These are phyloP conservation scores for Rhabdophis nuchalis DNA, from an alignment of 2,797 vertebrate genomes.

Conservation along the genomic window DNA sequence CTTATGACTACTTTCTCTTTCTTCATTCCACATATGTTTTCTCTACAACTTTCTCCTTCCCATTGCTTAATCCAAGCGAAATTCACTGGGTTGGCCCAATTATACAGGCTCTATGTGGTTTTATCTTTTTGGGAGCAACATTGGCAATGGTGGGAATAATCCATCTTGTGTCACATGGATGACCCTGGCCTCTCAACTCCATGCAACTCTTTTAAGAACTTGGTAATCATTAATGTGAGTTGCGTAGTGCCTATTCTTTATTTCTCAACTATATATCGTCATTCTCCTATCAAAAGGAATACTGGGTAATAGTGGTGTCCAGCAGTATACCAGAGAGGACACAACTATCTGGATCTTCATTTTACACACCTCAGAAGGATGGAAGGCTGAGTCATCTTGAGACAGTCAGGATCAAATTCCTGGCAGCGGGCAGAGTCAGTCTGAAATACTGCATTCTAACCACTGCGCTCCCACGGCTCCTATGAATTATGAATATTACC, in stretches of 20 bases:
- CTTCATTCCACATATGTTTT: background rate
- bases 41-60: background rate
- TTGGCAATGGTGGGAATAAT: background rate
- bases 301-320: background rate
- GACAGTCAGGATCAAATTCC: background rate
- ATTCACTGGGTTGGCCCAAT: background rate
- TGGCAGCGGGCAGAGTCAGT: background rate
- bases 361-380: background rate
- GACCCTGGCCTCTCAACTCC: background rate
- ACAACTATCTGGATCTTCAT: background rate
- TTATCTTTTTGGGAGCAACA: background rate
- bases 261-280: background rate
- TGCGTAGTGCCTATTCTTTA: background rate
- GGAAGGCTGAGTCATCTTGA: background rate
- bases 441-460: background rate
- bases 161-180: background rate
- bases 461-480: rapidly evolving
- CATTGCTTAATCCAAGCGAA: background rate
- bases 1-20: background rate
- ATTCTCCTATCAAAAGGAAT: background rate
- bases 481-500: background rate
- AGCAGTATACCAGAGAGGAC: background rate
- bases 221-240: background rate
- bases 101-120: background rate
- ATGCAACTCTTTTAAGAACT: background rate